Percentiles rank a stretch among this genome's conserved stretches.
These are phyloP conservation scores for Rotaria socialis DNA, from an alignment of 2,888 invertebrate species.

Conservation along the genomic window DNA sequence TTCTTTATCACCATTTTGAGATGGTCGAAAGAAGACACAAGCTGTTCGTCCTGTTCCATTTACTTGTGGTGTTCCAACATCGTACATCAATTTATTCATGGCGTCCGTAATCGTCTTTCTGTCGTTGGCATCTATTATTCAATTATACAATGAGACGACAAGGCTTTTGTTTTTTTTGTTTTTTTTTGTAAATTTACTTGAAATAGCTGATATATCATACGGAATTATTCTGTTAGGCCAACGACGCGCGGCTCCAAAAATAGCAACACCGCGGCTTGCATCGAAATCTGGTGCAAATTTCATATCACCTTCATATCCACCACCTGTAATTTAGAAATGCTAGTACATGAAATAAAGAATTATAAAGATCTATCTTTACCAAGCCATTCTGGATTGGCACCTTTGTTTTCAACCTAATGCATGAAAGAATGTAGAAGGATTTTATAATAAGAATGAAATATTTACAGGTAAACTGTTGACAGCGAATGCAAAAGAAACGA, in stretches of 20 bases:
- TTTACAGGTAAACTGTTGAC: not conserved
- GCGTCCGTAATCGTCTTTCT: not conserved
- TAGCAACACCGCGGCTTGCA: not conserved
- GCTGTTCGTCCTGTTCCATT: not conserved
- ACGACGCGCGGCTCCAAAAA: not conserved
- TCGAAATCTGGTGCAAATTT: not conserved
- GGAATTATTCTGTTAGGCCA: not conserved
- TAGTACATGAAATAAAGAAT: too few species aligned
- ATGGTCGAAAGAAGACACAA: not conserved
- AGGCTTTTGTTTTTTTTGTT: too few species aligned
- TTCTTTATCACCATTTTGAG: too few species aligned
- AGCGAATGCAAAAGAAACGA: not conserved
- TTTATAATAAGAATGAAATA: too few species aligned
- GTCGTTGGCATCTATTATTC: not conserved
- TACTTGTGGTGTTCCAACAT: not conserved
- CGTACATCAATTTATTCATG: not conserved
- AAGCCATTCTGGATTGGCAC: not conserved
- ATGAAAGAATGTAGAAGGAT: too few species aligned
- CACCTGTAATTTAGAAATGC: not conserved
- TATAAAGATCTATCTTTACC: not conserved
- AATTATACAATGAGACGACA: too few species aligned
- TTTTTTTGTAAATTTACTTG: not conserved
- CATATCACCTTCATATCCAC: not conserved
- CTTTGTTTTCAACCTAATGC: too few species aligned
- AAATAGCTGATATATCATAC: not conserved